Evolutionary conservation across 2,113 vertebrate species (phyloP).

Genomic region (Tursiops truncatus): DNA sequence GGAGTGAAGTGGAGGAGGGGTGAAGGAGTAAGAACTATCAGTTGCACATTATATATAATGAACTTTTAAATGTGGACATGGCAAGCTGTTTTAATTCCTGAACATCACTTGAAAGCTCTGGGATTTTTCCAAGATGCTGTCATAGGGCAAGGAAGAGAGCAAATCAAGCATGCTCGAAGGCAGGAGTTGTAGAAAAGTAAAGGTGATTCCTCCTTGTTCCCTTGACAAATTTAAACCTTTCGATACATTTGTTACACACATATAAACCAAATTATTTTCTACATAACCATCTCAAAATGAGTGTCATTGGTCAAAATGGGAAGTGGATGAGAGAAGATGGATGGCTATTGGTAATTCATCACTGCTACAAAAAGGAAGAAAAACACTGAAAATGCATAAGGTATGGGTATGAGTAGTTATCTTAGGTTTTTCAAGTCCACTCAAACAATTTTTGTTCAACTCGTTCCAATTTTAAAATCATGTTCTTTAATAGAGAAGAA

Average conservation of each 20-base stretch:
- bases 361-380: neutral
- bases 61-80: neutral
- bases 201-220: neutral
- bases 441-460: slow-evolving; percentile 32
- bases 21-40: neutral
- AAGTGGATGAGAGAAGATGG: neutral
- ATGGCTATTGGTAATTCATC: neutral
- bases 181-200: neutral
- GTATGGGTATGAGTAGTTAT: neutral
- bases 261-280: neutral
- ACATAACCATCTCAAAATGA: neutral
- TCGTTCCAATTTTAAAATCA: slow-evolving; percentile 16
- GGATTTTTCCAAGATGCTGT: neutral
- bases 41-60: neutral
- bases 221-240: neutral
- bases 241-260: neutral
- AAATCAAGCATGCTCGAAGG: neutral
- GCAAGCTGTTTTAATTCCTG: neutral
- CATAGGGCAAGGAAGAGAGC: fast-evolving
- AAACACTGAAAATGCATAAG: neutral
- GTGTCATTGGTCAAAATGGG: slow-evolving; percentile 18
- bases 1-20: fast-evolving
- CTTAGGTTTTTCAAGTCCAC: neutral
- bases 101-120: neutral
- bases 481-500: slow-evolving; percentile 45